Evolutionary conservation across 2,797 vertebrate genomes (phyloP), one percentile per base, ranked within the genome.

Genomic region (Apogon talboti): DNA sequence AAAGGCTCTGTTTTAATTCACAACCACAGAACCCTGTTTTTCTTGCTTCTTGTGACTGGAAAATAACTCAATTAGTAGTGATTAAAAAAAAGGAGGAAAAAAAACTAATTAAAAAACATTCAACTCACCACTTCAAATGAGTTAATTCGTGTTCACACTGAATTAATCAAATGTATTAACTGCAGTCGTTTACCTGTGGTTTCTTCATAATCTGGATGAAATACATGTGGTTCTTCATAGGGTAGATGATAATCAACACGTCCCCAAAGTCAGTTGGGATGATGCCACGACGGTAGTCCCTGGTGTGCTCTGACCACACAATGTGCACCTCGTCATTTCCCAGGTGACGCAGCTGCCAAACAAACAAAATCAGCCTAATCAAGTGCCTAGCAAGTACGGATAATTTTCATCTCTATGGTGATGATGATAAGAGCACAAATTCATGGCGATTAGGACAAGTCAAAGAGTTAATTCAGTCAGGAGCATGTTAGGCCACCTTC

Each of bases 241-340:
- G 98, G 87, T 99, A 98, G 89, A 99, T 96, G 86, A 98, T 90
- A 78, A 99, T 98, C 71, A 98, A 94, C 77, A 97, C 96, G 37
- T 99, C 98, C 85, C 97, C 97, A 37, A 99, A 99, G 88, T 98
- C 97, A 0, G 97, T 99, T 60, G 96, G 97, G 83, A 99, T 97
- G 91, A 99, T 99, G 76, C 96, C 97, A 58, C 95, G 93, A 66
- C 96, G 91, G 90, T 99, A 99, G 91, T 99, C 98, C 82, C 97
- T 94, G 59, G 93, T 95, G 93, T 99, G 98, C 82, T 99, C 97
- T 15, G 97, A 99, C 98, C 98, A 99, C 90, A 99, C 96, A 12
- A 99, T 95, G 91, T 99, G 98, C 80, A 99, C 96, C 91, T 99
- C 98, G 1, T 99, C 98, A 79, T 99, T 99, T 90, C 98, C 98